A percentile compares a stretch with the other conserved stretches of the same genome.
These are phyloP conservation scores for Danio aesculapii DNA, from an alignment of 2,797 vertebrate genomes.

Conservation along the genomic window DNA sequence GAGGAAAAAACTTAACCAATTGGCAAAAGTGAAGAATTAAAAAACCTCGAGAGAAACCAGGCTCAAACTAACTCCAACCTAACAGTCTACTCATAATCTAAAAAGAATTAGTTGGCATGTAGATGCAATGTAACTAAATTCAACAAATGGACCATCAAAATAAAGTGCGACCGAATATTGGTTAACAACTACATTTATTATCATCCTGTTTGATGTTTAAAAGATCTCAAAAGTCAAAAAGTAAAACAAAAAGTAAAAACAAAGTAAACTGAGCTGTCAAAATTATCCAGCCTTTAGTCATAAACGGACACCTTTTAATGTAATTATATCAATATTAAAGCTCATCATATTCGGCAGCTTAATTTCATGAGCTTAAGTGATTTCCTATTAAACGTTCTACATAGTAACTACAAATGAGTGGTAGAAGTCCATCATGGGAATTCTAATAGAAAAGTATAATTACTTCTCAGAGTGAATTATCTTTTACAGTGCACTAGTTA, in stretches of 20 bases:
- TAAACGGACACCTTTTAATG: slow-evolving; percentile 54
- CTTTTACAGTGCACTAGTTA: slow-evolving; percentile 60
- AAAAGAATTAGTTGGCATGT: too few species aligned
- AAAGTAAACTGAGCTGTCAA: slow-evolving; percentile 13
- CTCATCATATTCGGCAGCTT: slow-evolving; percentile 55
- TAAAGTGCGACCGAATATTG: background rate
- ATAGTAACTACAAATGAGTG: slow-evolving; percentile 62
- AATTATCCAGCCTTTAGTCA: slow-evolving; percentile 54
- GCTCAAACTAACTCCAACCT: too few species aligned
- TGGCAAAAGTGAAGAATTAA: too few species aligned
- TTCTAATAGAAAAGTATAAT: slow-evolving; percentile 60
- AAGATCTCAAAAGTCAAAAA: too few species aligned
- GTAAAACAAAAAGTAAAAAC: background rate
- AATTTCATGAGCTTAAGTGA: slow-evolving; percentile 57
- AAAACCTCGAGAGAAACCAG: too few species aligned
- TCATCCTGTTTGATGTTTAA: background rate
- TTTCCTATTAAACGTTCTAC: slow-evolving; percentile 58
- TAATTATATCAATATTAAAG: slow-evolving; percentile 59
- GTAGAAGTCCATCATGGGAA: slow-evolving; percentile 59
- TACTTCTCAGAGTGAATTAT: slow-evolving; percentile 65
- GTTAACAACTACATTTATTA: background rate
- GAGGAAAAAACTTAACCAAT: too few species aligned
- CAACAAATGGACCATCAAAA: too few species aligned
- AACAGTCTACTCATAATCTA: too few species aligned
- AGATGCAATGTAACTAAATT: too few species aligned